Conservation (phyloP, 2,888 invertebrate genomes). For the Ormyrus rosae region DNA sequence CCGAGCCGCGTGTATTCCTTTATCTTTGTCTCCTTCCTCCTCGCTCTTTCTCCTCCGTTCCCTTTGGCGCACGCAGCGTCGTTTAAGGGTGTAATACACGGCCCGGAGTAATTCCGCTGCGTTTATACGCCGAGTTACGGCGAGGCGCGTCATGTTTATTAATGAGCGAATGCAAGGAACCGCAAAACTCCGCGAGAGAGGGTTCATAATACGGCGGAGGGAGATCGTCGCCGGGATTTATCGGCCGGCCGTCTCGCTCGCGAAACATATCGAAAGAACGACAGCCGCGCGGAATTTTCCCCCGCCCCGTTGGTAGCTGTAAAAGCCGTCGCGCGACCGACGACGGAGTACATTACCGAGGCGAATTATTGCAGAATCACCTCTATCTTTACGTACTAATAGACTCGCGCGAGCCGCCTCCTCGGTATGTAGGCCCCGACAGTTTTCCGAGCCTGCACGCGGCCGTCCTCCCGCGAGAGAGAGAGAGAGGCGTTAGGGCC, state of each 20-base stretch:
- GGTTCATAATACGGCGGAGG: background rate
- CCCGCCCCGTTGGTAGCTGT: too few species aligned
- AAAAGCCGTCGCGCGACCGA: background rate
- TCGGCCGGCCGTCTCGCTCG: slow-evolving; percentile 6
- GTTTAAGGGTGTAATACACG: slow-evolving; percentile 32
- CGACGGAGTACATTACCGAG: background rate
- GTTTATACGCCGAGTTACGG: slow-evolving; percentile 35
- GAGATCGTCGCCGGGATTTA: slow-evolving; percentile 9
- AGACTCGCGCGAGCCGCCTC: too few species aligned
- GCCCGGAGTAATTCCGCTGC: slow-evolving; percentile 29
- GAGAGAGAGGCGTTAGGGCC: background rate
- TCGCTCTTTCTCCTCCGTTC: background rate
- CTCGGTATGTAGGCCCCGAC: background rate
- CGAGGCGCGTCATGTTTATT: slow-evolving; percentile 38
- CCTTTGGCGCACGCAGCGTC: background rate
- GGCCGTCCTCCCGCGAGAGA: too few species aligned
- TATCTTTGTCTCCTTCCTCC: background rate
- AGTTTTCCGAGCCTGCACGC: background rate
- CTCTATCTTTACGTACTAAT: background rate
- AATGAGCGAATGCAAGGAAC: slow-evolving; percentile 15
- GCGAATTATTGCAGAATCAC: slow-evolving; percentile 3
- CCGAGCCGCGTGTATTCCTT: background rate
- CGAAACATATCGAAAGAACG: slow-evolving; percentile 29
- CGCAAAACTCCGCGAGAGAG: too few species aligned
- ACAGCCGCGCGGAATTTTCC: slow-evolving; percentile 13